Conservation (phyloP, 2,888 invertebrate species). For the Anticlea derivata region DNA sequence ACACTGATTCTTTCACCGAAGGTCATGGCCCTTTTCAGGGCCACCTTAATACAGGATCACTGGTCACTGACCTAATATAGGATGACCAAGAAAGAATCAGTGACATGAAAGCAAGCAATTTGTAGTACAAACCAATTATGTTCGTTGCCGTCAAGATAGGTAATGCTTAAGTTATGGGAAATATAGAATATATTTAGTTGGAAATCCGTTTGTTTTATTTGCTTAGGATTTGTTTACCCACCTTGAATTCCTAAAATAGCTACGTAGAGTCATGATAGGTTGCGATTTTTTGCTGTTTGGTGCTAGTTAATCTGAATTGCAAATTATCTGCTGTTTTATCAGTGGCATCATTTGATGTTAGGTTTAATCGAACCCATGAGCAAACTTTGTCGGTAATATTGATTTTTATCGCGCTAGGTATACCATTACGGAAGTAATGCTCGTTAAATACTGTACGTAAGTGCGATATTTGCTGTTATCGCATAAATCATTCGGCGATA, state of each 20-base stretch:
- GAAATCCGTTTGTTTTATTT: constrained; percentile 56
- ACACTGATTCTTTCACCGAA: too few relatives aligned
- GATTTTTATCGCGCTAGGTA: constrained; percentile 26
- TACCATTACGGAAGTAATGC: constrained; percentile 34
- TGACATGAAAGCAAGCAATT: too few relatives aligned
- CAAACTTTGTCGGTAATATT: constrained; percentile 22
- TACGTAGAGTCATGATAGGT: not conserved
- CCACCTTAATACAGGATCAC: too few relatives aligned
- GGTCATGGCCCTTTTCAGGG: too few relatives aligned
- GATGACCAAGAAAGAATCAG: too few relatives aligned
- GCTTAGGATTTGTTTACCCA: constrained; percentile 9
- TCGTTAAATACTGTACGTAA: constrained; percentile 36
- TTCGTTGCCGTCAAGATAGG: constrained; percentile 58
- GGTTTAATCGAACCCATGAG: constrained; percentile 5
- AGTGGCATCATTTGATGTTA: constrained; percentile 10
- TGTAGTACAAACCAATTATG: constrained; percentile 61
- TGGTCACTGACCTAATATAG: too few relatives aligned
- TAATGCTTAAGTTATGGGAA: constrained; percentile 54
- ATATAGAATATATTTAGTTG: constrained; percentile 69
- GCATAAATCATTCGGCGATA: constrained; percentile 65
- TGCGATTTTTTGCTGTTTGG: constrained; percentile 12
- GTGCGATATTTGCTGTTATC: constrained; percentile 50
- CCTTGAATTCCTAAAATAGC: not conserved
- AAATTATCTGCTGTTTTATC: constrained; percentile 21
- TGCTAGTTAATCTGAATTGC: constrained; percentile 19